Evolutionary conservation across 2,113 vertebrate species (phyloP), one percentile per base, ranked within the genome.

Genomic region (Athene noctua): DNA sequence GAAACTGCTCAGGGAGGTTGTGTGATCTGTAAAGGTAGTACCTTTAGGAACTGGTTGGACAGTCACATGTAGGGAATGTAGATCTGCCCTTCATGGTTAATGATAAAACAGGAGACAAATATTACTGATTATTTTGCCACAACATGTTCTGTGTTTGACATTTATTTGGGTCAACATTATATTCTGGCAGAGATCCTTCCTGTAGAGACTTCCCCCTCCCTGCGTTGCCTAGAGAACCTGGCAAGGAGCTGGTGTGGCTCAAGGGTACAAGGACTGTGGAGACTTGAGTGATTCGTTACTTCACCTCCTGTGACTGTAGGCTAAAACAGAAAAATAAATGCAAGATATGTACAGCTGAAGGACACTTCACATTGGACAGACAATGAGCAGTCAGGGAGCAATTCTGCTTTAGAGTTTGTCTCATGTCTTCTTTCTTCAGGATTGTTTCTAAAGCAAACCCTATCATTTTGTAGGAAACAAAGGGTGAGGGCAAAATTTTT

Each of bases 201-300:
- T 54, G 30, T 25, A 66, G 30, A 5, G n/a, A 38, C 12, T 81
- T 73, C 5, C 8, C 5, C 22, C 17, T 38, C 5, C 22, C 15
- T 5, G 13, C 6, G 17, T 14, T 83, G 20, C 21, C 29, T 49
- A 18, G 11, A 42, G 46, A 65, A 49, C 6, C 14, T 49, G 27
- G 6, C 36, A 61, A 77, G 36, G 49, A 46, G 13, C 13, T 82
- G 70, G 11, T 22, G 13, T 40, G 29, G 12, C 47, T 84, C 3
- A 2, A 63, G 26, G 5, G 3, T 77, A 21, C 27, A 63, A 65
- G 42, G 40, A 38, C 13, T 36, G 6, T 10, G 25, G 19, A 84
- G 14, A 21, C 9, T 12, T 0, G 3, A 32, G 17, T 5, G 26
- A 63, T 42, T 71, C 2, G 0, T 67, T 62, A 16, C 22, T 81